Conservation (phyloP, 2,888 invertebrate genomes). For the Anthrax anthrax region DNA sequence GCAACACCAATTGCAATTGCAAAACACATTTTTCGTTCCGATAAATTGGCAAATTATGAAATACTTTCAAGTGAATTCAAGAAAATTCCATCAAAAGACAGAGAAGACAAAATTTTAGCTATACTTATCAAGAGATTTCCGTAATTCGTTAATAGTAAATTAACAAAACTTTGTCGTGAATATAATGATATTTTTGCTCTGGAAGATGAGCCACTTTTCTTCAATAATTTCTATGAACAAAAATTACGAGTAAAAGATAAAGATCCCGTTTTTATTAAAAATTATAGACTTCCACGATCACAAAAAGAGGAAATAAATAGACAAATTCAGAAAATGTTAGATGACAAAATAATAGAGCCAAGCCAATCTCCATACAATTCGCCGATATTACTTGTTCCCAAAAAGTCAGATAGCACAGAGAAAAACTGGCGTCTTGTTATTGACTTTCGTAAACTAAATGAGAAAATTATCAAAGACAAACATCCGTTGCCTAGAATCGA, state of each 20-base stretch:
- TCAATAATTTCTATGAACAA: constrained; percentile 17
- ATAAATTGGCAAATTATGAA: background rate
- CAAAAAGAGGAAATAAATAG: constrained; percentile 13
- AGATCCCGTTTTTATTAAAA: constrained; percentile 14
- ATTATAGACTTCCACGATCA: constrained; percentile 12
- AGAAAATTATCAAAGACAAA: constrained; percentile 7
- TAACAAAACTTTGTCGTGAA: constrained; percentile 6
- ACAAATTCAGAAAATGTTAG: constrained; percentile 12
- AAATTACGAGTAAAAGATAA: constrained; percentile 10
- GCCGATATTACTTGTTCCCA: constrained; percentile 15
- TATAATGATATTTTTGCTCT: constrained; percentile 13
- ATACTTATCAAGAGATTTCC: background rate
- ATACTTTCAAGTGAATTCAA: background rate
- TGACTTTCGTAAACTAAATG: constrained; percentile 4
- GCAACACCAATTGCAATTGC: background rate
- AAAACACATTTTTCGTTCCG: background rate
- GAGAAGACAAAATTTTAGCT: background rate
- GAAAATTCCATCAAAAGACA: background rate
- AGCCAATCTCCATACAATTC: constrained; percentile 13
- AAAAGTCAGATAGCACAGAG: constrained; percentile 6
- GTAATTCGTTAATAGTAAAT: background rate
- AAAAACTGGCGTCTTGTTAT: constrained; percentile 7
- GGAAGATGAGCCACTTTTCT: constrained; percentile 10
- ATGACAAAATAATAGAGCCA: constrained; percentile 12
- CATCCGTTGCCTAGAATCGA: background rate